Evolutionary conservation across 2,113 vertebrate species (phyloP), one percentile per base, ranked within the genome.

Genomic region (Microtus ochrogaster): DNA sequence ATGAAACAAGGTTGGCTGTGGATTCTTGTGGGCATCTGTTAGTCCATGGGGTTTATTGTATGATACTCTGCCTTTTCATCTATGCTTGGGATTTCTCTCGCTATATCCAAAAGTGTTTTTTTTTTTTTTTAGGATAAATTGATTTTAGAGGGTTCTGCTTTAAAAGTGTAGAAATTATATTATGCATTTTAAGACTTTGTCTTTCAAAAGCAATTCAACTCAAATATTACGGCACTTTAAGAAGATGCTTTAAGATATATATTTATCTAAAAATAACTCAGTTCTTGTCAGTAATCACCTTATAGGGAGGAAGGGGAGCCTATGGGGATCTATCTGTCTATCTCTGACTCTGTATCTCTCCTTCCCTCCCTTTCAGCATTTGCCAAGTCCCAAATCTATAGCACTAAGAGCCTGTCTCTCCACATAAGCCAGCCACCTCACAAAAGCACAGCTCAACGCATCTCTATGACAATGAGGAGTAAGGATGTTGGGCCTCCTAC

Each of bases 261-360:
- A 79, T 92, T 77, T 88, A 88, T 78, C 89, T 97, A 96, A 96
- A 96, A 96, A 92, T 85, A 84, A 61, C 49, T 92, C n/a, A 44
- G 88, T 85, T 90, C 89, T 73, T 88, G 72, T 84, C 63, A 91
- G 77, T 65, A 82, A 81, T 68, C 55, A 92, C 63, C 90, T 96
- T 91, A 89, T n/a, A 36, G 76, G 3, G 14, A n/a, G 49, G 13
- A 47, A 74, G 2, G 33, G 2, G 72, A 58, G 3, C 22, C 12
- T 87, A 7, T 76, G 6, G 21, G 7, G 49, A 58, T 47, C 39
- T 70, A 22, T 47, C 74, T 49, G 3, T 26, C n/a, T 26, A 12
- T 14, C 36, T 52, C 90, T 70, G n/a, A 11, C 33, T 66, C 30
- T 70, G 36, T 39, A 4, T 70, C 28, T 7, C 65, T 70, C 12